phyloP scores from a whole-genome alignment of 2,888 invertebrate genomes.

The Leptodirus hochenwartii region DNA sequence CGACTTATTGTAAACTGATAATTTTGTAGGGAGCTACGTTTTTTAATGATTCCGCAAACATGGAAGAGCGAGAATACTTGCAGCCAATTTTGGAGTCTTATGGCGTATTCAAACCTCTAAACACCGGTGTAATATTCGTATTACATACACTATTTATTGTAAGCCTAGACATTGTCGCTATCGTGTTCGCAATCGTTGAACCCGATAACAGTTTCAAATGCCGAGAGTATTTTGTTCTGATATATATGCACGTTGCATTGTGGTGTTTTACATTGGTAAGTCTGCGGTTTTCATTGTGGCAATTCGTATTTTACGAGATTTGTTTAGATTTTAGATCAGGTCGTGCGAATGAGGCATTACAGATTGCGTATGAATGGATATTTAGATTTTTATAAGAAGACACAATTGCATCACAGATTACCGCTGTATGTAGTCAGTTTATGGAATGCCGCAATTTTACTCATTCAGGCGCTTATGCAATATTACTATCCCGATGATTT shows the following conservation, averaged over 20 bases:
- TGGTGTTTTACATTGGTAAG: conserved; percentile 40
- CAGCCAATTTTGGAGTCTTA: conserved; percentile 25
- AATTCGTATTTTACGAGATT: conserved; percentile 3
- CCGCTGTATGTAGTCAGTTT: conserved; percentile 44
- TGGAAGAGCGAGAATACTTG: conserved; percentile 24
- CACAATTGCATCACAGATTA: conserved; percentile 35
- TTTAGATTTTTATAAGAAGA: conserved; percentile 46
- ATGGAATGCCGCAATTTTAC: conserved; percentile 37
- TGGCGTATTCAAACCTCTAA: conserved; percentile 24
- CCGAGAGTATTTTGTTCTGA: conserved; percentile 37
- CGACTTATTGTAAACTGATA: conserved; percentile 1
- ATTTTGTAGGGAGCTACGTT: conserved; percentile 26
- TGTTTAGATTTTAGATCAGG: conserved; percentile 35
- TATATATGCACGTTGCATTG: conserved; percentile 35
- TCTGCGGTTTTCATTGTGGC: conserved; percentile 8
- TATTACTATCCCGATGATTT: conserved; percentile 35
- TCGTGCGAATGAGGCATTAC: conserved; percentile 39
- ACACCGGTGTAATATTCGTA: conserved; percentile 21
- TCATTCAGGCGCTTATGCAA: conserved; percentile 35
- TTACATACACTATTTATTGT: conserved; percentile 21
- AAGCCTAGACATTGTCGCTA: conserved; percentile 22
- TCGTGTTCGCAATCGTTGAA: conserved; percentile 22
- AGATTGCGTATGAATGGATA: conserved; percentile 43
- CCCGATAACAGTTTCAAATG: conserved; percentile 28
- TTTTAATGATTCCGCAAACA: conserved; percentile 25